Evolutionary conservation across 2,888 invertebrate genomes (phyloP).

Genomic region (Caenorhabditis virilis): DNA sequence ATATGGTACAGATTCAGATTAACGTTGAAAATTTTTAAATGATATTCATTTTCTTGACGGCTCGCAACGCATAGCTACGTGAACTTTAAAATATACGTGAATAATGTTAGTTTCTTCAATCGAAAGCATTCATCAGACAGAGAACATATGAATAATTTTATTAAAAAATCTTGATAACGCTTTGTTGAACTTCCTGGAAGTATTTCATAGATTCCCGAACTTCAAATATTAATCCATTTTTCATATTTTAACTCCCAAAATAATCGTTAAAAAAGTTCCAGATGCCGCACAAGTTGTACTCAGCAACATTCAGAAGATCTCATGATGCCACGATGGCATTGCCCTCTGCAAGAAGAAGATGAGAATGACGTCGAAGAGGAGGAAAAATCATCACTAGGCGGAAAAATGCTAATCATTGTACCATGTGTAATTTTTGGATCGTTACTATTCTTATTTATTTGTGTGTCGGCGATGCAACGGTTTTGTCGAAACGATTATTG

Average conservation of each 20-base stretch:
- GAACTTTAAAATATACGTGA: too few relatives aligned
- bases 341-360: slow-evolving; percentile 49
- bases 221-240: too few relatives aligned
- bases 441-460: slow-evolving; percentile 47
- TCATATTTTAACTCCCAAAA: not conserved
- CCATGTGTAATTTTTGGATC: slow-evolving; percentile 43
- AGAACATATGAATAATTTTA: too few relatives aligned
- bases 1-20: too few relatives aligned
- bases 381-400: slow-evolving; percentile 35
- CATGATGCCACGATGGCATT: slow-evolving; percentile 55
- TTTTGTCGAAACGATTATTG: slow-evolving; percentile 44
- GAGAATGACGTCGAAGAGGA: slow-evolving; percentile 42
- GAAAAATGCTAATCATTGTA: slow-evolving; percentile 44
- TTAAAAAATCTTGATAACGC: too few relatives aligned
- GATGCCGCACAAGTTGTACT: slow-evolving; percentile 48
- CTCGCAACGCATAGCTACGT: too few relatives aligned
- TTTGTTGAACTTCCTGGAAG: too few relatives aligned
- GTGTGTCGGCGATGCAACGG: slow-evolving; percentile 46
- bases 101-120: too few relatives aligned
- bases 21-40: too few relatives aligned
- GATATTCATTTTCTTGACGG: too few relatives aligned
- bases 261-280: slow-evolving; percentile 6
- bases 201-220: too few relatives aligned
- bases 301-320: slow-evolving; percentile 54
- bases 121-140: too few relatives aligned